phyloP scores from a whole-genome alignment of 2,888 invertebrate genomes.

The Leucophenga maculata region DNA sequence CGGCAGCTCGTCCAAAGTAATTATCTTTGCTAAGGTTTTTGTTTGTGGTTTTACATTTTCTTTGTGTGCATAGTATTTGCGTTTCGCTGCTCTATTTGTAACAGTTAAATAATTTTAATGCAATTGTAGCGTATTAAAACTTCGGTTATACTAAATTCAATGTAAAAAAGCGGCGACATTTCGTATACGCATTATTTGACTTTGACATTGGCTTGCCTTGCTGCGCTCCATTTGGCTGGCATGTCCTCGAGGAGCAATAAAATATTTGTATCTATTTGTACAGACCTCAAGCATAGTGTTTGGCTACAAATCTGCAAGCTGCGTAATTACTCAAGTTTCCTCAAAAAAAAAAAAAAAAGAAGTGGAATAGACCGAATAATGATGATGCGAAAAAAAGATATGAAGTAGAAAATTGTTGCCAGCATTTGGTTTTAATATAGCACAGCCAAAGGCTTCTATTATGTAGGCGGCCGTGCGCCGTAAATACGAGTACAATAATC shows the following conservation, averaged over 20 bases:
- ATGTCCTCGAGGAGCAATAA: conserved; percentile 66
- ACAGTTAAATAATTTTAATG: too few species aligned
- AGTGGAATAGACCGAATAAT: neutral
- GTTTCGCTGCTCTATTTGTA: too few species aligned
- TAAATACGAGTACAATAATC: conserved; percentile 52
- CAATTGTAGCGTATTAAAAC: too few species aligned
- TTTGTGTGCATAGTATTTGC: neutral
- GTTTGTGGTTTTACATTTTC: conserved; percentile 42
- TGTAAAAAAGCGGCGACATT: too few species aligned
- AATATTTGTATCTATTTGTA: conserved; percentile 60
- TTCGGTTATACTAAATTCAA: neutral
- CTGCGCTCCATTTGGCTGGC: conserved; percentile 19
- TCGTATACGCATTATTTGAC: conserved; percentile 27
- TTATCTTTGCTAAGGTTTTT: conserved; percentile 49
- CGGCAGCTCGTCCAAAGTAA: conserved; percentile 41
- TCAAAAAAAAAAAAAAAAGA: neutral
- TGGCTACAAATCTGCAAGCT: conserved; percentile 50
- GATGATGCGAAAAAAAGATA: neutral
- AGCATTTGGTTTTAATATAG: neutral
- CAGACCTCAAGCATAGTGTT: conserved; percentile 23
- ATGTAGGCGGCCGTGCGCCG: conserved; percentile 60
- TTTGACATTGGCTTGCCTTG: neutral
- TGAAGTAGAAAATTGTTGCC: neutral
- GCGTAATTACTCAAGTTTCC: conserved; percentile 63
- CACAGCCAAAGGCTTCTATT: conserved; percentile 58